Conservation (phyloP, 2,888 invertebrate species). For the Melieria omissa region DNA sequence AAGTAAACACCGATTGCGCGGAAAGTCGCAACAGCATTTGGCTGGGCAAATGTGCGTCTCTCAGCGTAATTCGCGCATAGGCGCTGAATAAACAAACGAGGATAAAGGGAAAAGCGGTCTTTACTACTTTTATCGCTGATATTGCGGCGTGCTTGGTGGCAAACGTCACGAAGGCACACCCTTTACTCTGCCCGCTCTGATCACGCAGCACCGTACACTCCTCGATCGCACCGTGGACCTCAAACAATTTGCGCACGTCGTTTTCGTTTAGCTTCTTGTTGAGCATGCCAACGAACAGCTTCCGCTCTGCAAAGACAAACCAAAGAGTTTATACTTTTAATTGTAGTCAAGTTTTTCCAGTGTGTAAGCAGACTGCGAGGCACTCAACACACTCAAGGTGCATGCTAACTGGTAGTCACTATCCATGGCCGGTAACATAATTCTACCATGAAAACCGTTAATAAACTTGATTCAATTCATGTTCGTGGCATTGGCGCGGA, state of each 20-base stretch:
- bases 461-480: conserved; percentile 26
- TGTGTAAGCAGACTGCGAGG: neutral
- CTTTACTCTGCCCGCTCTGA: conserved; percentile 94
- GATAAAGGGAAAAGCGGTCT: neutral
- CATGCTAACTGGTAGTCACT: too few relatives aligned
- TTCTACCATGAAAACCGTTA: conserved; percentile 49
- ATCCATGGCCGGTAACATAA: conserved; percentile 50
- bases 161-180: conserved; percentile 99
- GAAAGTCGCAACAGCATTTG: neutral
- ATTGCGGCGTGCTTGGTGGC: conserved; percentile 97
- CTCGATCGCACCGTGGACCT: conserved; percentile 94
- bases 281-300: conserved; percentile 98
- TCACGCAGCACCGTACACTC: conserved; percentile 98
- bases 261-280: conserved; percentile 95
- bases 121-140: conserved; percentile 89
- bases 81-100: too few relatives aligned
- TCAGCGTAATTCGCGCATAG: neutral
- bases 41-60: neutral
- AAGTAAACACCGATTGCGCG: too few relatives aligned
- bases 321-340: neutral
- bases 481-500: neutral
- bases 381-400: conserved; percentile 18
- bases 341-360: neutral
- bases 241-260: conserved; percentile 93
- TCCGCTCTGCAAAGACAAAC: conserved; percentile 79